A percentile compares a stretch with the other conserved stretches of the same genome.
Conservation (phyloP, 23 tunicate genomes). For the Ascidia mentula region DNA sequence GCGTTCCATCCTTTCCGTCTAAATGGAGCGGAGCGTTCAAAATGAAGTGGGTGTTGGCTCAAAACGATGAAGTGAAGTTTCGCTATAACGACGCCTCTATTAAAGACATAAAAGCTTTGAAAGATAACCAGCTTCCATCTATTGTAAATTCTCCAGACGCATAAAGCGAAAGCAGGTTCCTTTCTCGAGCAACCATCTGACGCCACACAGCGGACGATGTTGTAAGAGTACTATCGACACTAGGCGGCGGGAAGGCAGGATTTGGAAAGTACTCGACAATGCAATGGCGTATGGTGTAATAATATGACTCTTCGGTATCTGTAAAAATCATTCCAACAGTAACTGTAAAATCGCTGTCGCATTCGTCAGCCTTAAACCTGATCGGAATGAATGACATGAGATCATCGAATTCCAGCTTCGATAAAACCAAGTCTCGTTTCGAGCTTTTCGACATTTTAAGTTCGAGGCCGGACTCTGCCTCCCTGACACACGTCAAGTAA, state of each 20-base stretch:
- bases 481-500: slow-evolving; percentile 63
- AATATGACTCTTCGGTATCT: slow-evolving; percentile 10
- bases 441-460: neutral
- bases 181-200: slow-evolving; percentile 5
- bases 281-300: slow-evolving; percentile 54
- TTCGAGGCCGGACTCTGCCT: slow-evolving; percentile 20
- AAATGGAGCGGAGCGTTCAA: too few species aligned
- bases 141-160: slow-evolving; percentile 23
- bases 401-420: slow-evolving; percentile 1
- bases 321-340: slow-evolving; percentile 28
- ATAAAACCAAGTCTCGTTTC: neutral
- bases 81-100: neutral
- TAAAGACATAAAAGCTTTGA: slow-evolving; percentile 33
- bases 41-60: too few species aligned
- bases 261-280: slow-evolving; percentile 17
- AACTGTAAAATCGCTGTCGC: slow-evolving; percentile 14
- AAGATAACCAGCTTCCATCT: slow-evolving; percentile 25
- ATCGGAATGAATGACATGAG: slow-evolving; percentile 21
- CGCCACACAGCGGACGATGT: slow-evolving; percentile 21
- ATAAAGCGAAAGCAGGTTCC: neutral
- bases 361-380: slow-evolving; percentile 46
- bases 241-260: slow-evolving; percentile 13
- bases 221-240: slow-evolving; percentile 25
- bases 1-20: too few species aligned
- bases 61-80: too few species aligned